Evolutionary conservation across 2,113 vertebrate genomes (phyloP), one percentile per base, ranked within the genome.

Genomic region (Aegotheles bennettii): DNA sequence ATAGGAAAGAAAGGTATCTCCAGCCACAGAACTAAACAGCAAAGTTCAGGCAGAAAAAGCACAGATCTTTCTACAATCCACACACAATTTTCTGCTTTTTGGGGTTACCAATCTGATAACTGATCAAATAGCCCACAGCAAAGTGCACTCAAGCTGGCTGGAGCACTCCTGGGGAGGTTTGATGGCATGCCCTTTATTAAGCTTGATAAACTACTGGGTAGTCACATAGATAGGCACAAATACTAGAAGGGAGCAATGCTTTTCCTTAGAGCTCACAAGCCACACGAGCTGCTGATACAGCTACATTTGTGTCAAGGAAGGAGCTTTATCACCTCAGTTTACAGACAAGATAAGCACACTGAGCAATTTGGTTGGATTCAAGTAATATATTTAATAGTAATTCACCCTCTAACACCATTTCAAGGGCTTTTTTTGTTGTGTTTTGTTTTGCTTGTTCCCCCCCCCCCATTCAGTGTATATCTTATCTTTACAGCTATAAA

Each of bases 121-220:
- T 12, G 50, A 29, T 20, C 20, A 16, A 69, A 33, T 0, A 54
- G 24, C 17, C 36, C 1, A 1, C 0, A 4, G 3, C 23, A 65
- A 47, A 48, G 33, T 8, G n/a, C 53, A 9, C 15, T 4, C 7
- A 24, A 28, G 28, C 29, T 16, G 61, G 13, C 26, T 9, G 13
- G 14, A 50, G 69, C 56, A 16, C 7, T 47, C 38, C 28, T 4
- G n/a, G n/a, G n/a, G n/a, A n/a, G n/a, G n/a, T 31, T 14, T 35
- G 33, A 81, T 7, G 23, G 29, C 15, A 19, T 8, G 40, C 3
- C 15, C n/a, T 21, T n/a, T 9, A 79, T n/a, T 48, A 42, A 12
- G 17, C 38, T 28, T n/a, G 50, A 61, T 67, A 29, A 75, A 57
- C 23, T 8, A 38, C 38, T 9, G 7, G 78, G 33, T 3, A 42